Percentiles rank a stretch among this genome's conserved stretches.
Evolutionary conservation across 2,797 vertebrate species (phyloP).

Genomic region (Valencia hispanica): DNA sequence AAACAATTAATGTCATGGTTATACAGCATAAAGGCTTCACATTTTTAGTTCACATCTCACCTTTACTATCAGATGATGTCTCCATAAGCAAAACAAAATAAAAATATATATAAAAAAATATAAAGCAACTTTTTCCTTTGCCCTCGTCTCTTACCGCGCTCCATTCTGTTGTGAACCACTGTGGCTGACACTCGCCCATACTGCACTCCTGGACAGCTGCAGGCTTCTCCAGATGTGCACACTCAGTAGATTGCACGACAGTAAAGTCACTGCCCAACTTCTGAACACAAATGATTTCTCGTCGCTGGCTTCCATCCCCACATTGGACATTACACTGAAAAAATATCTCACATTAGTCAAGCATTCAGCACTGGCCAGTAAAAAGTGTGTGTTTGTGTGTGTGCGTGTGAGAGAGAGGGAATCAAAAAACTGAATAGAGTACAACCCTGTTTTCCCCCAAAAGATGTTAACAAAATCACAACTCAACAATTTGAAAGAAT

Average conservation of each 20-base stretch:
- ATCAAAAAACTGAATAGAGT: not conserved
- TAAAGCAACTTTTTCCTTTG: not conserved
- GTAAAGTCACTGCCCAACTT: constrained; percentile 82
- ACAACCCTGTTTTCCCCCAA: not conserved
- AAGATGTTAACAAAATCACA: not conserved
- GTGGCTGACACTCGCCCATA: constrained; percentile 76
- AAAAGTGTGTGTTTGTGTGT: too few species aligned
- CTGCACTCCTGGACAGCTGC: constrained; percentile 83
- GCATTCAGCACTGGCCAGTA: not conserved
- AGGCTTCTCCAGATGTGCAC: constrained; percentile 85
- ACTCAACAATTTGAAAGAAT: not conserved
- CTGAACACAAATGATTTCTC: constrained; percentile 88
- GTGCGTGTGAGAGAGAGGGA: too few species aligned
- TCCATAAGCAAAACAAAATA: not conserved
- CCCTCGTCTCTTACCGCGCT: constrained; percentile 74
- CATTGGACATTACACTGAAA: constrained; percentile 86
- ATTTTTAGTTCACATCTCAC: not conserved
- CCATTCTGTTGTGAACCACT: constrained; percentile 88
- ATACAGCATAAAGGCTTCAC: too few species aligned
- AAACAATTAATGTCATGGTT: not conserved
- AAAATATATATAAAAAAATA: not conserved
- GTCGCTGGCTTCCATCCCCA: constrained; percentile 86
- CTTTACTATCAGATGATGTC: not conserved
- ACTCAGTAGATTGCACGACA: constrained; percentile 75
- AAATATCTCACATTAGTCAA: not conserved